These are phyloP conservation scores for Todiramphus chloris DNA, from an alignment of 2,113 vertebrate species.

Conservation along the genomic window DNA sequence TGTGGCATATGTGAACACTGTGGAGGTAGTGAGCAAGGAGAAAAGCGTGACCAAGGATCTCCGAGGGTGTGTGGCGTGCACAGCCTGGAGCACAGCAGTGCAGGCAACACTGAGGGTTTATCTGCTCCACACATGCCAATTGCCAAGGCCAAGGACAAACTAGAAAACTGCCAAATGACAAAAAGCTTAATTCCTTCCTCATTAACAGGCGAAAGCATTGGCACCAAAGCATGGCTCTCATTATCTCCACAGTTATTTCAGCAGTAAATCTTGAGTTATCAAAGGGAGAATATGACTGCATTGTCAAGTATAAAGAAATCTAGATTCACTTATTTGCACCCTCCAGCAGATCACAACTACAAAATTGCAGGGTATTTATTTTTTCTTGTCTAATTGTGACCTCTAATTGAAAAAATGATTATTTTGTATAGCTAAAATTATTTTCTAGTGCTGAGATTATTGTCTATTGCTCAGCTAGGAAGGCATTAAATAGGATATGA, in stretches of 20 bases:
- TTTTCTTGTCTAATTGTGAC: not conserved
- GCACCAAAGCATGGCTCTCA: not conserved
- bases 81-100: fast-evolving
- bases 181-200: not conserved
- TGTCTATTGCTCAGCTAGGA: not conserved
- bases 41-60: not conserved
- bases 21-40: not conserved
- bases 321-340: not conserved
- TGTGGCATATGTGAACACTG: not conserved
- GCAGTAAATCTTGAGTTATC: not conserved
- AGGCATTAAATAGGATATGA: not conserved
- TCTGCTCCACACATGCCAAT: not conserved
- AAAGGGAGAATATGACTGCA: not conserved
- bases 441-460: not conserved
- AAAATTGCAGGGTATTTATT: not conserved
- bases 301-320: not conserved
- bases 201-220: not conserved
- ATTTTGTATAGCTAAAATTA: not conserved
- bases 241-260: not conserved
- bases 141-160: not conserved
- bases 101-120: not conserved
- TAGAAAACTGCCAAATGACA: not conserved
- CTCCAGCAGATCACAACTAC: not conserved
- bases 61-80: no score
- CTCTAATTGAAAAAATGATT: not conserved